Evolutionary conservation across 2,888 invertebrate genomes (phyloP).

Genomic region (Ischnus inquisitorius): DNA sequence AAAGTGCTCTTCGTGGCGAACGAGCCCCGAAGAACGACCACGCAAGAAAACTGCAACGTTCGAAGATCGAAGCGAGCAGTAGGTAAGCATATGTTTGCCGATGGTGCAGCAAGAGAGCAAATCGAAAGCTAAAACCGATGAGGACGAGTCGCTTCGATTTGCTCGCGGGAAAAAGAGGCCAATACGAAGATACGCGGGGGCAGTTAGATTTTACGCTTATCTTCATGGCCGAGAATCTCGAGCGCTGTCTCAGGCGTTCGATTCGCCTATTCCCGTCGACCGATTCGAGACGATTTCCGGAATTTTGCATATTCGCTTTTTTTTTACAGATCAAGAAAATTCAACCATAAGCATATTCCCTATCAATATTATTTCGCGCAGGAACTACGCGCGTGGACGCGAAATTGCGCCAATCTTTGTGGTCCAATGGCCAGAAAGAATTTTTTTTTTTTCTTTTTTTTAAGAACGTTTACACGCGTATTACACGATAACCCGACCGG

Average conservation of each 20-base stretch:
- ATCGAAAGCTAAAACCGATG: constrained; percentile 44
- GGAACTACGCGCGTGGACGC: neutral
- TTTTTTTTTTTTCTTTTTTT: constrained; percentile 6
- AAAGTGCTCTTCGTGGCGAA: constrained; percentile 69
- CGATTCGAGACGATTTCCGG: neutral
- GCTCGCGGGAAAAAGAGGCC: constrained; percentile 45
- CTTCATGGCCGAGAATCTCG: constrained; percentile 70
- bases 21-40: constrained; percentile 59
- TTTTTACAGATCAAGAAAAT: neutral
- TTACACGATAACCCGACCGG: neutral
- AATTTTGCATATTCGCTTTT: neutral
- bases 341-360: neutral
- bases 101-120: constrained; percentile 38
- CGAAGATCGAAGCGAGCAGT: constrained; percentile 24
- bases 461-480: constrained; percentile 1
- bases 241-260: constrained; percentile 33
- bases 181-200: constrained; percentile 48
- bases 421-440: neutral
- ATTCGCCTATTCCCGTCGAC: constrained; percentile 40
- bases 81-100: constrained; percentile 27
- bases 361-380: neutral
- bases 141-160: constrained; percentile 40
- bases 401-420: neutral
- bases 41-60: constrained; percentile 38
- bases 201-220: constrained; percentile 83